Percentiles rank a stretch among this genome's conserved stretches.
These are phyloP conservation scores for Plebejus melissa DNA, from an alignment of 2,888 invertebrate genomes.

Conservation along the genomic window DNA sequence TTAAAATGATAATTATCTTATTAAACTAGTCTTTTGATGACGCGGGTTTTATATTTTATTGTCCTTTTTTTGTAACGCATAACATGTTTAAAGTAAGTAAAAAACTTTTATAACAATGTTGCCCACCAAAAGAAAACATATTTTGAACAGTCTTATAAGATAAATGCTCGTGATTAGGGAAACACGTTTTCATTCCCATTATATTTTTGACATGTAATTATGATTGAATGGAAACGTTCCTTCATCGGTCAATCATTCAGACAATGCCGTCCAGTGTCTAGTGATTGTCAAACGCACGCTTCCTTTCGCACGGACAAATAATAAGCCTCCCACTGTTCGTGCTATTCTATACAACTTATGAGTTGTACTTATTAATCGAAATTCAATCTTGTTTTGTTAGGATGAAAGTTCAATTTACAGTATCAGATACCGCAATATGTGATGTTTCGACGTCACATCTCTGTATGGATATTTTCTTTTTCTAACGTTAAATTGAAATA, in stretches of 20 bases:
- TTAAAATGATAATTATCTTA: not conserved
- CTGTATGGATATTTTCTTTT: conserved; percentile 42
- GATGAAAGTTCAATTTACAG: conserved; percentile 26
- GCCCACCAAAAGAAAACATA: not conserved
- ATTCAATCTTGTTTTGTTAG: not conserved
- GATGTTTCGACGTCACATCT: conserved; percentile 16
- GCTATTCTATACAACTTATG: conserved; percentile 16
- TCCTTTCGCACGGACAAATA: conserved; percentile 45
- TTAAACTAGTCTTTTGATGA: not conserved
- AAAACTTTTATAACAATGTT: not conserved
- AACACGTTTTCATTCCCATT: conserved; percentile 27
- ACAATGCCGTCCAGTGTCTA: conserved; percentile 41
- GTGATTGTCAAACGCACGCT: conserved; percentile 46
- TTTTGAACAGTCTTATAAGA: not conserved
- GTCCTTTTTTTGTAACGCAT: not conserved
- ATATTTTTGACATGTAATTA: conserved; percentile 29
- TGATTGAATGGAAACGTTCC: conserved; percentile 34
- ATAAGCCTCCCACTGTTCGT: conserved; percentile 49
- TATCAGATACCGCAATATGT: not conserved
- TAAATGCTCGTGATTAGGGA: conserved; percentile 21
- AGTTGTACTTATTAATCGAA: conserved; percentile 7
- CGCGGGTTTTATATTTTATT: not conserved
- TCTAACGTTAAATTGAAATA: conserved; percentile 56
- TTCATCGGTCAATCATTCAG: conserved; percentile 45
- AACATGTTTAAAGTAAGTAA: not conserved